Percentiles rank a stretch among this genome's conserved stretches.
phyloP scores from a whole-genome alignment of 2,888 invertebrate species.

The Coelopa pilipes region DNA sequence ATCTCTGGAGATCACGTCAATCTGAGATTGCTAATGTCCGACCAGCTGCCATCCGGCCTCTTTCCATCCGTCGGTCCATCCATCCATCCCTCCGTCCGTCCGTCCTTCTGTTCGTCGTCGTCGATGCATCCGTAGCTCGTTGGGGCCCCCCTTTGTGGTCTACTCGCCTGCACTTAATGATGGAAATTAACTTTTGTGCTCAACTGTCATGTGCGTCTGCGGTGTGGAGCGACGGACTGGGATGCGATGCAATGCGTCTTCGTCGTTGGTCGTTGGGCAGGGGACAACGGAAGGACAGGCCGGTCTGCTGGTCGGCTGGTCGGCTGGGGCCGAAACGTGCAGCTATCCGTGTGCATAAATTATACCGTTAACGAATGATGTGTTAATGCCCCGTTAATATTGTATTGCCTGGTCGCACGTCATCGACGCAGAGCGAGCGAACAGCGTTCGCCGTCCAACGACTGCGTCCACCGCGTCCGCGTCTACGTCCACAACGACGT shows the following conservation, averaged over 20 bases:
- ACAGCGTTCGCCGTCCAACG: background rate
- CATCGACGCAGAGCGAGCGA: background rate
- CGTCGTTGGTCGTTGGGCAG: too few relatives aligned
- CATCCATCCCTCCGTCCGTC: too few relatives aligned
- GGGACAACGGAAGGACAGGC: too few relatives aligned
- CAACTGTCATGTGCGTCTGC: background rate
- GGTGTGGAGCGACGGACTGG: too few relatives aligned
- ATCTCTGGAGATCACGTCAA: background rate
- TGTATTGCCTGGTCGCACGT: conserved; percentile 14
- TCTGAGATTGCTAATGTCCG: background rate
- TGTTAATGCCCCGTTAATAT: conserved; percentile 20
- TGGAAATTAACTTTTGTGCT: conserved; percentile 13
- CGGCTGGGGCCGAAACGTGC: background rate
- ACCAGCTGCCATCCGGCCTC: background rate
- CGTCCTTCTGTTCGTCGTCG: background rate
- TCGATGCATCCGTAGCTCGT: background rate
- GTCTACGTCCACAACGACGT: background rate
- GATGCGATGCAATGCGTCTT: too few relatives aligned
- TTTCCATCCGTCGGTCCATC: background rate
- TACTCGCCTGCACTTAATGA: conserved; percentile 4
- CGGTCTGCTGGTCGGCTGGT: background rate
- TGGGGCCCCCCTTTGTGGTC: too few relatives aligned
- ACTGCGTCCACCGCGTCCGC: background rate
- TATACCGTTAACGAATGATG: conserved; percentile 21
- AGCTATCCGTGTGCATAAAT: conserved; percentile 17